These are phyloP conservation scores for Nettapus auritus DNA, from an alignment of 2,113 vertebrate genomes.

Conservation along the genomic window DNA sequence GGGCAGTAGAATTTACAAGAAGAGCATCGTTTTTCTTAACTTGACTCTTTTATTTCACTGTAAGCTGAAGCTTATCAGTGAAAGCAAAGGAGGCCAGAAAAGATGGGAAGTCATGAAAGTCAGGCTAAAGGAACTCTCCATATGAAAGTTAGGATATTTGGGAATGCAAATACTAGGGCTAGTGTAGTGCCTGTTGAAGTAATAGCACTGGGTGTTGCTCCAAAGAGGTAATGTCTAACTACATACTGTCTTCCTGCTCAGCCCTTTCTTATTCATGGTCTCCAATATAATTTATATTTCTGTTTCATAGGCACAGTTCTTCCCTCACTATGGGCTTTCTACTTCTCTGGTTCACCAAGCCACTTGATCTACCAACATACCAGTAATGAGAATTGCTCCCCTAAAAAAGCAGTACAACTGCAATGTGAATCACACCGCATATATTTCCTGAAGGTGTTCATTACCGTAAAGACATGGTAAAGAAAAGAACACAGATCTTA, in stretches of 20 bases:
- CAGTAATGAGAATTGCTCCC: fast-evolving
- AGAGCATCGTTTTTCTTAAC: not conserved
- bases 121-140: not conserved
- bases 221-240: not conserved
- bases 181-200: not conserved
- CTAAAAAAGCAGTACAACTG: fast-evolving
- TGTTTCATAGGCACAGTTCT: not conserved
- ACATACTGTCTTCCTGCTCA: not conserved
- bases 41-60: not conserved
- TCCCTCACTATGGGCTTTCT: fast-evolving
- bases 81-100: not conserved
- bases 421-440: not conserved
- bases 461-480: not conserved
- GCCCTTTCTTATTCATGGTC: not conserved
- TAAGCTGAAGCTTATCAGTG: not conserved
- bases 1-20: not conserved
- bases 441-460: not conserved
- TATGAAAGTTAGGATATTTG: not conserved
- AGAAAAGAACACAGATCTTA: not conserved
- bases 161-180: too few relatives aligned
- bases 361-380: fast-evolving
- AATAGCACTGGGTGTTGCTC: not conserved
- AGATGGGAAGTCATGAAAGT: not conserved
- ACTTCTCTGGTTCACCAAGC: not conserved
- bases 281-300: not conserved